Conservation (phyloP, 2,113 vertebrate genomes). For the Columbina picui region DNA sequence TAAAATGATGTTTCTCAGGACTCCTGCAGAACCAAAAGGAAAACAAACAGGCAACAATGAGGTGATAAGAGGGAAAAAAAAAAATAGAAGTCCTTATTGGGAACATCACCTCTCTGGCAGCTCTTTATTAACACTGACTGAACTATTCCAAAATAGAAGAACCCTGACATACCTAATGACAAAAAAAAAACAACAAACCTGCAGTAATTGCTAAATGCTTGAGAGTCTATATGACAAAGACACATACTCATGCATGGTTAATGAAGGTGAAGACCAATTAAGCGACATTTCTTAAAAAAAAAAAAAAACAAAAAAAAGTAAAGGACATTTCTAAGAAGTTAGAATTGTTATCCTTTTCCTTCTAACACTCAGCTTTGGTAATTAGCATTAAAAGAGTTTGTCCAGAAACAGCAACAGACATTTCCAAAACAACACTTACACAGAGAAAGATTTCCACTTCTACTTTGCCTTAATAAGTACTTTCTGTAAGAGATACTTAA, state of each 20-base stretch:
- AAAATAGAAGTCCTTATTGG: background rate
- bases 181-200: background rate
- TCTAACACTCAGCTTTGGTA: background rate
- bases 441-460: background rate
- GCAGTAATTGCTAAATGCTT: background rate
- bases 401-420: background rate
- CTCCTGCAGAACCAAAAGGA: background rate
- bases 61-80: background rate
- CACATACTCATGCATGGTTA: background rate
- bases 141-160: background rate
- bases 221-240: background rate
- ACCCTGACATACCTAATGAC: background rate
- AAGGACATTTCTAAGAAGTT: background rate
- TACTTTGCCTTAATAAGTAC: background rate
- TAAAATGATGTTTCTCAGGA: background rate
- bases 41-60: background rate
- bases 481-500: background rate
- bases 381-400: background rate
- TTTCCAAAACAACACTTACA: background rate
- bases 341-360: background rate
- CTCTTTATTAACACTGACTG: background rate
- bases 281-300: background rate
- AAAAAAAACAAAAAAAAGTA: background rate
- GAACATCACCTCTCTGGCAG: background rate
- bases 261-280: background rate